Evolutionary conservation across 1,140 invertebrate genomes (phyloP), one percentile per base, ranked within the genome.

Genomic region (Macrostomum lignano): DNA sequence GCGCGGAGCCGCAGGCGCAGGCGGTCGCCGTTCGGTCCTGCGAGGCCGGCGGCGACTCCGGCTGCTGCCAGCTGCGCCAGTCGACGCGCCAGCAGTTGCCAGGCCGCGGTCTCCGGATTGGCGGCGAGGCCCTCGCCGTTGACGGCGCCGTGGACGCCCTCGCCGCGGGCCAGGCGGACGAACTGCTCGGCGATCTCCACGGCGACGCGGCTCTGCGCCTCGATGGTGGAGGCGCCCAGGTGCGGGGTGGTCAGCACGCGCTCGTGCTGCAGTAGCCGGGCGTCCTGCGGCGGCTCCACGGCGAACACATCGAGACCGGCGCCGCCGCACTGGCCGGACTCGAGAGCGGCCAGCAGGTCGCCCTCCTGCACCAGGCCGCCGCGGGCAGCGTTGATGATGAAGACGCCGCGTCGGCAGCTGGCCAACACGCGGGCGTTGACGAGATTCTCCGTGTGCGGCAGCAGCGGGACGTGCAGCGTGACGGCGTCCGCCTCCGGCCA

Each of bases 401-500:
- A 65, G 0, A 94, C 72, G 7, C 78, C 78, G 44, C 71, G 71
- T 46, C 79, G 82, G 59, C 82, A 91, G 38, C 68, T 67, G 0
- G 50, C 57, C 34, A 94, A 63, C 2, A 71, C 69, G 24, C 61
- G 59, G 17, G 67, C 61, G 46, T 77, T 82, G 25, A 93, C 72
- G 30, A 94, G 63, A 66, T 88, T 74, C 64, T 62, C 72, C 2
- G 86, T 94, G 42, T 78, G 71, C 14, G 74, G 74, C 44, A 91
- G 79, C 0, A 94, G 64, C 2, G 86, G 86, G 2, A 78, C 84
- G 48, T 96, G 88, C 0, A 96, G 71, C 1, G 86, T 93, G 41
- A 96, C 86, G 53, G 81, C 93, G 51, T 96, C 84, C 13, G 78
- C 79, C 14, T 66, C 42, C 0, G 75, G 71, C 81, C 82, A 94